These are phyloP conservation scores for Lycodopsis pacificus DNA, from an alignment of 2,797 vertebrate genomes.

Conservation along the genomic window DNA sequence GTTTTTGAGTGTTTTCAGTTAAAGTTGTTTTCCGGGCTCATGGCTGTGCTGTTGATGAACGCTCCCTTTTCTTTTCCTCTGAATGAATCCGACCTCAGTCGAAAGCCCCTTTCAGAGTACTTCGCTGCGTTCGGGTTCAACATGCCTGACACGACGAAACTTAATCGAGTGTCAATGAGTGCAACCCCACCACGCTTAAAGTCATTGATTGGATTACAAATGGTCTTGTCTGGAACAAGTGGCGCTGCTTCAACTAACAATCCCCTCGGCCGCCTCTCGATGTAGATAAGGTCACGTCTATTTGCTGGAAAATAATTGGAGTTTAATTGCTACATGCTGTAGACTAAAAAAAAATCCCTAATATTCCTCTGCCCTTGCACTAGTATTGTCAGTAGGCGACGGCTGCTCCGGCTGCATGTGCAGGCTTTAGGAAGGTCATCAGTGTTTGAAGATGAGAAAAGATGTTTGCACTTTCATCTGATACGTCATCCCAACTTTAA, in stretches of 20 bases:
- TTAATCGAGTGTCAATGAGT: slow-evolving; percentile 59
- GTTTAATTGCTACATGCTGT: slow-evolving; percentile 64
- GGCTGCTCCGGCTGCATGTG: slow-evolving; percentile 46
- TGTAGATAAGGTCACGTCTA: slow-evolving; percentile 61
- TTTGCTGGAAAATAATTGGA: slow-evolving; percentile 63
- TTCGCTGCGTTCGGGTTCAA: slow-evolving; percentile 46
- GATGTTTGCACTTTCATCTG: slow-evolving; percentile 58
- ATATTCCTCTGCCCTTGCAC: slow-evolving; percentile 56
- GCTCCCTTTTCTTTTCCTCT: slow-evolving; percentile 46
- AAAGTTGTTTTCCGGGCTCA: slow-evolving; percentile 25
- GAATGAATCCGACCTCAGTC: slow-evolving; percentile 48
- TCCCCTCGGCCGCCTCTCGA: slow-evolving; percentile 41
- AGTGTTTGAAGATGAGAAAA: slow-evolving; percentile 33
- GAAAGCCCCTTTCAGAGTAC: slow-evolving; percentile 39
- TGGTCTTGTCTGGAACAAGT: slow-evolving; percentile 57
- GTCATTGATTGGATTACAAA: slow-evolving; percentile 64
- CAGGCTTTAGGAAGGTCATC: slow-evolving; percentile 24
- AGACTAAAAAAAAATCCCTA: slow-evolving; percentile 34
- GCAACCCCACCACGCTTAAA: slow-evolving; percentile 53
- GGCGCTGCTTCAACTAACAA: slow-evolving; percentile 52
- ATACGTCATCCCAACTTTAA: slow-evolving; percentile 43
- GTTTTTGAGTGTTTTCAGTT: slow-evolving; percentile 35
- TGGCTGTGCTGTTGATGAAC: slow-evolving; percentile 38
- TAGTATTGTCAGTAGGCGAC: slow-evolving; percentile 50
- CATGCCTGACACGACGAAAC: slow-evolving; percentile 49